Evolutionary conservation across 92 coral and sea anemone genomes (phyloP), one percentile per base, ranked within the genome.

Genomic region (Porites lobata): DNA sequence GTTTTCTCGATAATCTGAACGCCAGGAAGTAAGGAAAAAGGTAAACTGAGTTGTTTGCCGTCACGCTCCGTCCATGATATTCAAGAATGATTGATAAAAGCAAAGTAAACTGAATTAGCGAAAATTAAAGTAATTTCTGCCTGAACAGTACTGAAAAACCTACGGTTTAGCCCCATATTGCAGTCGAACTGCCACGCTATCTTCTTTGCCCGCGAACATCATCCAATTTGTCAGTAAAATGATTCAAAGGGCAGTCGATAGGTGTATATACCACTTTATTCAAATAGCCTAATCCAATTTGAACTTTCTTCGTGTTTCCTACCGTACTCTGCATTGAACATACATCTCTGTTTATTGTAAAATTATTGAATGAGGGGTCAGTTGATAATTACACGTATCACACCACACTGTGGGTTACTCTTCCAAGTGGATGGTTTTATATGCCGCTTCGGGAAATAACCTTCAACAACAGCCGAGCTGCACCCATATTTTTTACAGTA

Each of bases 251-350:
- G 19, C 32, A 54, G 56, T 43, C 19, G 56, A 17, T 70, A 61
- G 11, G 14, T 17, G 56, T 20, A 54, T 71, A 47, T 6, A 20
- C 58, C 69, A 19, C 86, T 58, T 53, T 29, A 50, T 18, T 6
- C 52, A 50, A 70, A 57, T 62, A 50, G 86, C 29, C 69, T 82
- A 82, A 82, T 82, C 77, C 86, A 82, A 82, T 82, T 82, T 69
- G 63, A 76, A 72, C 12, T 38, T 57, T 24, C 24, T 53, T 52
- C 63, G 54, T 9, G 76, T 51, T 21, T 12, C 52, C 74, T 18
- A 80, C 22, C 47, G 47, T 38, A 38, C 47, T 4, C 64, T 11
- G 22, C 9, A 17, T 7, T 29, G 8, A 47, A 26, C 20, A 66
- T 17, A 32, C 19, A 18, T 56, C 18, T 82, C 86, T 82, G 86